phyloP scores from a whole-genome alignment of 2,888 invertebrate species.

The Anorthoa munda region DNA sequence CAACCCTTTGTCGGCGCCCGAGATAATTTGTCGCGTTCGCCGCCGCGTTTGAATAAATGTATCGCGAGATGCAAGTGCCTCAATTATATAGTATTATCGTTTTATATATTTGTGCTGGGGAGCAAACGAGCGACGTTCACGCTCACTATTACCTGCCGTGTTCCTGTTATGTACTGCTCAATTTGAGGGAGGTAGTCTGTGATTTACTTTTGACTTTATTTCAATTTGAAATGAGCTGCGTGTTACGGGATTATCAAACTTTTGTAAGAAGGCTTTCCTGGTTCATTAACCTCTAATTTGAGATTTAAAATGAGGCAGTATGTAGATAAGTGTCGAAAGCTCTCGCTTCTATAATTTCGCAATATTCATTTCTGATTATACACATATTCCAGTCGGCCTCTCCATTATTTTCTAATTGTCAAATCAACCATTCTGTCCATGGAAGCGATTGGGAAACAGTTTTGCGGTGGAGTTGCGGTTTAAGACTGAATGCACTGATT shows the following conservation, averaged over 20 bases:
- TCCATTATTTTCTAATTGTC: constrained; percentile 52
- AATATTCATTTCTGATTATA: constrained; percentile 1
- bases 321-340: neutral
- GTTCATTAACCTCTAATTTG: neutral
- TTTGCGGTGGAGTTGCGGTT: constrained; percentile 55
- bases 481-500: constrained; percentile 59
- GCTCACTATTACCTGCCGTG: constrained; percentile 32
- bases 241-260: neutral
- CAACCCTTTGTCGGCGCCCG: constrained; percentile 66
- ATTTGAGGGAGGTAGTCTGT: constrained; percentile 18
- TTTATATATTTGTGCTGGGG: constrained; percentile 55
- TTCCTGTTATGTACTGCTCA: constrained; percentile 33
- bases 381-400: constrained; percentile 15
- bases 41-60: constrained; percentile 69
- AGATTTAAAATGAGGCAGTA: neutral
- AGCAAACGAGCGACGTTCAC: constrained; percentile 44
- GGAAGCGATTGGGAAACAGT: constrained; percentile 49
- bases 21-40: constrained; percentile 68
- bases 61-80: constrained; percentile 62
- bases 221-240: neutral
- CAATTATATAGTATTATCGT: constrained; percentile 63
- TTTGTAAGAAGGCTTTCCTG: neutral
- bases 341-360: constrained; percentile 15
- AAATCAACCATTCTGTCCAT: constrained; percentile 40
- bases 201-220: constrained; percentile 5